Evolutionary conservation across 1,140 invertebrate species (phyloP).

Genomic region (Hylyphantes graminicola): DNA sequence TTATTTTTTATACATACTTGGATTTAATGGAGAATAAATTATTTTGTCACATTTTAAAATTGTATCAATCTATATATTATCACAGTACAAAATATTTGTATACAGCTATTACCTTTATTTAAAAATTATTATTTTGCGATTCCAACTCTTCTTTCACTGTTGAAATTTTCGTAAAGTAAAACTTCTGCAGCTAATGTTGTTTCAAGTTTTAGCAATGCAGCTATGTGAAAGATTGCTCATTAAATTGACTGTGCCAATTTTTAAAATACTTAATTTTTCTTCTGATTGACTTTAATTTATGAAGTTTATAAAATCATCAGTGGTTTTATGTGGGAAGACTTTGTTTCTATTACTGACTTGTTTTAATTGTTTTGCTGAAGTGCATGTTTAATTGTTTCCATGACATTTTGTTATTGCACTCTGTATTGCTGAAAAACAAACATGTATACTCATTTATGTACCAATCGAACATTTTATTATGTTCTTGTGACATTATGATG

Average conservation of each 20-base stretch:
- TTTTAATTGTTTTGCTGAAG: conserved; percentile 6
- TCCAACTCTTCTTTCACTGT: not conserved
- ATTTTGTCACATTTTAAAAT: not conserved
- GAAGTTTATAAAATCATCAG: not conserved
- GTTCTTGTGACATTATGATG: conserved; percentile 14
- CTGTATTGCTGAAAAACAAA: not conserved
- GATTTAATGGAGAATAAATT: not conserved
- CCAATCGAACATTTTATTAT: not conserved
- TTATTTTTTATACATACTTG: not conserved
- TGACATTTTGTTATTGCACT: conserved; percentile 10
- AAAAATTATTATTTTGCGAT: conserved; percentile 20
- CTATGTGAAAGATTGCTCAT: conserved; percentile 10
- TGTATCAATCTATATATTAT: too few species aligned
- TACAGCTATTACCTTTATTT: conserved; percentile 14
- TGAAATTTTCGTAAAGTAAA: conserved; percentile 19
- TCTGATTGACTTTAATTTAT: not conserved
- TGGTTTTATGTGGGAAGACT: not conserved
- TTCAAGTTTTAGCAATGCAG: conserved; percentile 2
- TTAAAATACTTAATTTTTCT: conserved; percentile 18
- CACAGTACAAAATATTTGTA: conserved; percentile 4
- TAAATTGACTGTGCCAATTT: conserved; percentile 28
- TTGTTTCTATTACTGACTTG: conserved; percentile 5
- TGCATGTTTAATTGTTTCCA: not conserved
- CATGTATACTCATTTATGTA: conserved; percentile 14
- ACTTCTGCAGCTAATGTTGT: not conserved